phyloP scores from a whole-genome alignment of 1,140 invertebrate genomes.

The Rhopalosiphum maidis region DNA sequence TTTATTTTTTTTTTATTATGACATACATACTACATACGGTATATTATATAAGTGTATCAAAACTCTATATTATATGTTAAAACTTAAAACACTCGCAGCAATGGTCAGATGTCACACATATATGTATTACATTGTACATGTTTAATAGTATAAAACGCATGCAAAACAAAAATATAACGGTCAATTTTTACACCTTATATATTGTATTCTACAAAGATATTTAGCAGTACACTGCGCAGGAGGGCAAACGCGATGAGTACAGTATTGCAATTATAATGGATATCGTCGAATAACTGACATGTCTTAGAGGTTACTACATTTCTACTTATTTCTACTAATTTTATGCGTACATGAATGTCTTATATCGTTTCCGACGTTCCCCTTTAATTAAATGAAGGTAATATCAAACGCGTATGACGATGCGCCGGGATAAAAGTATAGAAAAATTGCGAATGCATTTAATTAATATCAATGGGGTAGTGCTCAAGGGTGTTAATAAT shows the following conservation, averaged over 20 bases:
- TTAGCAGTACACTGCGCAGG: background rate
- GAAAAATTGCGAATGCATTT: background rate
- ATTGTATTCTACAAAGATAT: background rate
- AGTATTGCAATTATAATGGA: background rate
- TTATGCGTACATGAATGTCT: background rate
- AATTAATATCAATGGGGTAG: background rate
- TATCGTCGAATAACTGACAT: background rate
- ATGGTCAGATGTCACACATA: background rate
- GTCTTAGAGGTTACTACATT: background rate
- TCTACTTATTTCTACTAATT: background rate
- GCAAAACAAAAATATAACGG: conserved; percentile 35
- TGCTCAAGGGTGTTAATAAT: background rate
- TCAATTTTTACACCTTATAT: background rate
- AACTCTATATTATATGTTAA: background rate
- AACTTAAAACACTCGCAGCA: conserved; percentile 39
- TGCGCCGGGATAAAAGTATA: background rate
- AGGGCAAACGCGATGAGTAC: conserved; percentile 11
- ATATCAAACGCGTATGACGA: background rate
- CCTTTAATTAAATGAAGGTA: background rate
- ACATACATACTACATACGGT: background rate
- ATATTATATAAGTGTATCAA: background rate
- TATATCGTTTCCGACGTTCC: background rate
- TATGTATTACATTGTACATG: background rate
- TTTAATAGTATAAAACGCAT: conserved; percentile 26
- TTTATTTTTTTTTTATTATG: background rate